Evolutionary conservation across 1,140 invertebrate genomes (phyloP).

Genomic region (Thaumatotibia leucotreta): DNA sequence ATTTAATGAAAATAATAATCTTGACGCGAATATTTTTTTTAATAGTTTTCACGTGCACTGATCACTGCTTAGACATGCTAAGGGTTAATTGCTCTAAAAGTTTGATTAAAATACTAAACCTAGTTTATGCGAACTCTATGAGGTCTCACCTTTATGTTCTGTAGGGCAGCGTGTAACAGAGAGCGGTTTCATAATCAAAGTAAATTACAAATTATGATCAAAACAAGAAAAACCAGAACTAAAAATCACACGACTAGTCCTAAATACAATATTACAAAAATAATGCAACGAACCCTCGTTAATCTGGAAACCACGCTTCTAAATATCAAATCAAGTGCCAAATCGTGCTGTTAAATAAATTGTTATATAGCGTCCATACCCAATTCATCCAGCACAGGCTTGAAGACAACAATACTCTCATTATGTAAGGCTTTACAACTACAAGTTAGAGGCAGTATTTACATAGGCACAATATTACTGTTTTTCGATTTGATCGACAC

Average conservation of each 20-base stretch:
- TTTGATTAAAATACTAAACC: neutral
- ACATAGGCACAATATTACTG: neutral
- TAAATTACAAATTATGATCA: conserved; percentile 23
- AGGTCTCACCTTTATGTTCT: conserved; percentile 71
- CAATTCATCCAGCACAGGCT: conserved; percentile 1
- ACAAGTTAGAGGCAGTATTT: neutral
- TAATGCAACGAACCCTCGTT: conserved; percentile 8
- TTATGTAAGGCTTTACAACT: neutral
- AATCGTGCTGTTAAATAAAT: conserved; percentile 17
- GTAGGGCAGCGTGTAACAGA: conserved; percentile 71
- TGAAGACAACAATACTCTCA: neutral
- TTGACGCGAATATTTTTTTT: too few species aligned
- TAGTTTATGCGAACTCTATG: neutral
- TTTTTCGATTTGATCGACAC: neutral
- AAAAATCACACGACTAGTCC: conserved; percentile 33
- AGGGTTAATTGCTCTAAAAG: too few species aligned
- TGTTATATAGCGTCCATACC: neutral
- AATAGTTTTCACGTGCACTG: too few species aligned
- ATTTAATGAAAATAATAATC: too few species aligned
- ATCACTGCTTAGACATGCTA: too few species aligned
- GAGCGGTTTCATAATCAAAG: conserved; percentile 64
- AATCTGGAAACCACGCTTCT: neutral
- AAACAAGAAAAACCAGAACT: conserved; percentile 9
- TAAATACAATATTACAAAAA: conserved; percentile 28
- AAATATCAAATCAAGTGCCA: conserved; percentile 12